Conservation (phyloP, 2,113 vertebrate species). For the Notechis scutatus region DNA sequence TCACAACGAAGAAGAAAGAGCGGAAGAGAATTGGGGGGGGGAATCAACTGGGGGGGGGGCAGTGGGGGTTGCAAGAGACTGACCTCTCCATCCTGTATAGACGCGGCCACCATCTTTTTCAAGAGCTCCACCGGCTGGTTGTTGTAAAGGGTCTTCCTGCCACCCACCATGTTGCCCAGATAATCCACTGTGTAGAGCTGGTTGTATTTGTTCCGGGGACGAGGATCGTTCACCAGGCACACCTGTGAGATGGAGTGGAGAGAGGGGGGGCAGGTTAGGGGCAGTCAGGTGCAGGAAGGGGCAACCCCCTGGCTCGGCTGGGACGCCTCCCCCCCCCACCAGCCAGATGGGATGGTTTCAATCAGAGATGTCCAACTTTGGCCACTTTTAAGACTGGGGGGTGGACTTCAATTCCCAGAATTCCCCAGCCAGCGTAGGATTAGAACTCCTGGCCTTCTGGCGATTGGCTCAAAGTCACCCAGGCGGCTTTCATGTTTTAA, state of each 20-base stretch:
- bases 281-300: too few relatives aligned
- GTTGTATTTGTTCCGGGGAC: slow-evolving; percentile 87
- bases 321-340: too few relatives aligned
- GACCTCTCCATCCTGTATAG: slow-evolving; percentile 96
- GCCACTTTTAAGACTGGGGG: background rate
- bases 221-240: slow-evolving; percentile 95
- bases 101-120: slow-evolving; percentile 85
- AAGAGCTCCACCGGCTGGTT: slow-evolving; percentile 90
- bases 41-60: background rate
- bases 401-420: background rate
- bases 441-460: background rate
- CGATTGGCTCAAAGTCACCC: too few relatives aligned
- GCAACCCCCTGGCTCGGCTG: background rate
- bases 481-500: too few relatives aligned
- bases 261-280: slow-evolving; percentile 5
- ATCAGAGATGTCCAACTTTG: too few relatives aligned
- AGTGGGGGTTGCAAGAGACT: slow-evolving; percentile 25
- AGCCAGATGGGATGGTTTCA: background rate
- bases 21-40: background rate
- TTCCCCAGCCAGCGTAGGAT: background rate
- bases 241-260: slow-evolving; percentile 70
- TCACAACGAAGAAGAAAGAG: too few relatives aligned
- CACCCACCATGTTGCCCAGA: slow-evolving; percentile 89
- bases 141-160: slow-evolving; percentile 86
- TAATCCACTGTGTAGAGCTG: slow-evolving; percentile 93